Base-by-base conservation (phyloP, 2,113 vertebrate genomes). In the Pterocles orientalis region DNA sequence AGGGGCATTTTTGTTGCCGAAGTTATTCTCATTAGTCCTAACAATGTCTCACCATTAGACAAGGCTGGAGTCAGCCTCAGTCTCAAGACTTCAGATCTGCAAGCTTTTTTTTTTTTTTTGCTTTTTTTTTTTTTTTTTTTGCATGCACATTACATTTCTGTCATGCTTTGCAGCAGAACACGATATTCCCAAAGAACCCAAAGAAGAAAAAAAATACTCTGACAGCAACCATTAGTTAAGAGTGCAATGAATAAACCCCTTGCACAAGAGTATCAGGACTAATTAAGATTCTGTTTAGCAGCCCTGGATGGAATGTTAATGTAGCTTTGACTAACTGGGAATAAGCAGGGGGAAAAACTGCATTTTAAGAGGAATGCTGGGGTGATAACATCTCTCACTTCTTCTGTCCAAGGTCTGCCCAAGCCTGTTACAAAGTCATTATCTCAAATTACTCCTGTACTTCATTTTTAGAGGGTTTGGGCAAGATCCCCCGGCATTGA, bases 221-320 rank as follows among this genome's bases (percentile, higher is more conserved):
- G 97, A 98, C 98, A 97, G 96, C 97, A 95, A 97, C 97, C 96
- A 98, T 97, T 98, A 97, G 97, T 97, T 97, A 97, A 95, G 90
- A 97, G 96, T 85, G 78, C 94, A 97, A 95, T 96, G 95, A 97
- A 98, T 96, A 97, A 98, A 98, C 97, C 96, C 97, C 96, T 98
- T 97, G 97, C 98, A 98, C 96, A 94, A 97, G 97, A 98, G 97
- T 97, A 98, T 98, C 97, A 96, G 96, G 94, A 97, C 97, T 98
- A 98, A 98, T 98, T 98, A 98, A 98, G 98, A 98, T 98, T 98
- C 98, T 98, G 98, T 98, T 98, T 98, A 98, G 97, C 95, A 95
- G 94, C 91, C 94, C 97, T 97, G 97, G 96, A 97, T 97, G 97
- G 98, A 98, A 98, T 98, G 98, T 98, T 98, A 98, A 98, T 98